Conservation (phyloP, 2,888 invertebrate genomes). For the Cyaniris semiargus region DNA sequence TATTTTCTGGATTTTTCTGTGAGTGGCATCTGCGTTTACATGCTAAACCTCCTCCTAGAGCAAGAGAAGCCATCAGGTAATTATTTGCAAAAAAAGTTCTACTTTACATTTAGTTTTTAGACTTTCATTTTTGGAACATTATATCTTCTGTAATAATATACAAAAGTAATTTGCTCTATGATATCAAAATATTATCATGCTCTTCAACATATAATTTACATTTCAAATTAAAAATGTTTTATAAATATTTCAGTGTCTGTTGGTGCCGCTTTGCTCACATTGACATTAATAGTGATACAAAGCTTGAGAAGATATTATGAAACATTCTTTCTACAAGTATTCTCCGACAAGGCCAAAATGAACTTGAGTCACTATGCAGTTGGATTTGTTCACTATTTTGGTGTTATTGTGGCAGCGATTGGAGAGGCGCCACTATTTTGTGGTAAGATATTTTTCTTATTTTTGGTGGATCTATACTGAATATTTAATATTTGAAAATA, state of each 20-base stretch:
- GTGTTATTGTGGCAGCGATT: conserved; percentile 82
- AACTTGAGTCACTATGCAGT: conserved; percentile 88
- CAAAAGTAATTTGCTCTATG: no score
- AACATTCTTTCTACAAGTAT: conserved; percentile 89
- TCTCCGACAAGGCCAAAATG: conserved; percentile 87
- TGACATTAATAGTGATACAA: conserved; percentile 84
- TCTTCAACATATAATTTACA: neutral
- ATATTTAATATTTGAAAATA: no score
- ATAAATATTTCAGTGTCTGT: conserved; percentile 77
- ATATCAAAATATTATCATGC: no score
- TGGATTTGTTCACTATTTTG: conserved; percentile 89
- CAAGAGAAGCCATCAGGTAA: conserved; percentile 76
- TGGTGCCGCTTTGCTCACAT: conserved; percentile 80
- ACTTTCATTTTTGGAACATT: no score
- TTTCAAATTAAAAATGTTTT: neutral
- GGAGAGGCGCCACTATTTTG: conserved; percentile 87
- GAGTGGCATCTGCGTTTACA: conserved; percentile 67
- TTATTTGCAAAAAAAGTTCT: conserved; percentile 39
- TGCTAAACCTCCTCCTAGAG: conserved; percentile 73
- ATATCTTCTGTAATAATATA: no score
- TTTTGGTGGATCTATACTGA: no score
- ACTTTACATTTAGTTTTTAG: neutral
- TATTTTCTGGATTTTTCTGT: conserved; percentile 74
- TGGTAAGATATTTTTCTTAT: conserved; percentile 53
- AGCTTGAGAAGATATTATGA: conserved; percentile 89